These are phyloP conservation scores for Drosophila sulfurigaster DNA, from an alignment of 1,140 invertebrate species.

Conservation along the genomic window DNA sequence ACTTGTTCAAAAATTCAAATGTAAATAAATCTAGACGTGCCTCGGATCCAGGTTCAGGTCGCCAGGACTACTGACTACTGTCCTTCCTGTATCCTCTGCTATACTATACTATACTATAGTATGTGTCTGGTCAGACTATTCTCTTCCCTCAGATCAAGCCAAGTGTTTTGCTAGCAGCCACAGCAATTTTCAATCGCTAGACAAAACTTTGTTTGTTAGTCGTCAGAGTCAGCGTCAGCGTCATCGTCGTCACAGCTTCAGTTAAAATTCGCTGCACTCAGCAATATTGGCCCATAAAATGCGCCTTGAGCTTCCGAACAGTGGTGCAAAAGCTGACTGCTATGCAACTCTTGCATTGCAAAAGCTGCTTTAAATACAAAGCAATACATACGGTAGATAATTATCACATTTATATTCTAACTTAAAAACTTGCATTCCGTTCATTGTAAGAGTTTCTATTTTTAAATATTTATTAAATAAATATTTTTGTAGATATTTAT, in stretches of 20 bases:
- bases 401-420: no score
- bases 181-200: conserved; percentile 80
- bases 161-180: conserved; percentile 78
- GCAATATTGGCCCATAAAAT: conserved; percentile 63
- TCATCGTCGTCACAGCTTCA: conserved; percentile 29
- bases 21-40: conserved; percentile 78
- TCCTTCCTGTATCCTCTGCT: not conserved
- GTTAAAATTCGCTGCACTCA: conserved; percentile 72
- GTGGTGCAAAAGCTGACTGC: conserved; percentile 11
- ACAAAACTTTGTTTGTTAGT: conserved; percentile 80
- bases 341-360: not conserved
- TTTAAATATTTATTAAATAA: no score
- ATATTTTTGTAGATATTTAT: no score
- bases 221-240: conserved; percentile 34
- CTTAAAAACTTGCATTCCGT: no score
- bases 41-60: conserved; percentile 8
- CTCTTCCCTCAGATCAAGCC: conserved; percentile 22
- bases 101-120: no score
- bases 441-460: no score
- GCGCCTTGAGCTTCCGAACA: not conserved
- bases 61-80: conserved; percentile 20
- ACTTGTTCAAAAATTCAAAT: conserved; percentile 83
- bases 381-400: no score
- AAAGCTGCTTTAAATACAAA: not conserved
- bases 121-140: conserved; percentile 8